These are phyloP conservation scores for Eilema caniola DNA, from an alignment of 2,888 invertebrate genomes.

Conservation along the genomic window DNA sequence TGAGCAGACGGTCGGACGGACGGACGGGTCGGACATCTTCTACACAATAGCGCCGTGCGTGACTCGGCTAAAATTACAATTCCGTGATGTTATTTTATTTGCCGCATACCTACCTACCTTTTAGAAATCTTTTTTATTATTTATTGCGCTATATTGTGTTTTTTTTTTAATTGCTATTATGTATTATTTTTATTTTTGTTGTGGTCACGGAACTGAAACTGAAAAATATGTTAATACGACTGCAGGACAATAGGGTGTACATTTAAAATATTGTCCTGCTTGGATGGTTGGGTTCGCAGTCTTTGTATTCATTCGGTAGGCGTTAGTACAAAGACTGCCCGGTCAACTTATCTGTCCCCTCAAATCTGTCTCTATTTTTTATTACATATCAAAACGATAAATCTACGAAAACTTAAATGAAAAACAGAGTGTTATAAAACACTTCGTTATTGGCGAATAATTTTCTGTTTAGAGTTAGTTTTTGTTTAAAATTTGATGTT, in stretches of 20 bases:
- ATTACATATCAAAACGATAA: no score
- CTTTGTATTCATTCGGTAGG: background rate
- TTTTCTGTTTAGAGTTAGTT: no score
- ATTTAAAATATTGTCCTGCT: background rate
- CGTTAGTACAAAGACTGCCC: background rate
- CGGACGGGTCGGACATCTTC: conserved; percentile 29
- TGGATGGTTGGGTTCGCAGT: background rate
- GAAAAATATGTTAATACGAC: conserved; percentile 1
- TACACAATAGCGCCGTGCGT: conserved; percentile 45
- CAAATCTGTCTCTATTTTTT: no score
- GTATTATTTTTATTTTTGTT: conserved; percentile 23
- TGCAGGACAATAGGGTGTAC: background rate
- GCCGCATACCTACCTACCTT: conserved; percentile 37
- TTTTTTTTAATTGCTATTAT: conserved; percentile 31
- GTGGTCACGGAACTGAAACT: conserved; percentile 3
- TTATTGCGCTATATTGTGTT: conserved; percentile 34
- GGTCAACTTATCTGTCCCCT: background rate
- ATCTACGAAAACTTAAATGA: background rate
- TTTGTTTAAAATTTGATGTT: no score
- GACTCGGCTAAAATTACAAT: conserved; percentile 42
- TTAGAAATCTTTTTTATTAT: conserved; percentile 40
- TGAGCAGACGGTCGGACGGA: conserved; percentile 18
- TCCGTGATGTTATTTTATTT: conserved; percentile 39
- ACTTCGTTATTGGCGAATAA: no score
- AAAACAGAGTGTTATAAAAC: background rate